Conservation (phyloP, 1,140 invertebrate species). For the Theocolax elegans region DNA sequence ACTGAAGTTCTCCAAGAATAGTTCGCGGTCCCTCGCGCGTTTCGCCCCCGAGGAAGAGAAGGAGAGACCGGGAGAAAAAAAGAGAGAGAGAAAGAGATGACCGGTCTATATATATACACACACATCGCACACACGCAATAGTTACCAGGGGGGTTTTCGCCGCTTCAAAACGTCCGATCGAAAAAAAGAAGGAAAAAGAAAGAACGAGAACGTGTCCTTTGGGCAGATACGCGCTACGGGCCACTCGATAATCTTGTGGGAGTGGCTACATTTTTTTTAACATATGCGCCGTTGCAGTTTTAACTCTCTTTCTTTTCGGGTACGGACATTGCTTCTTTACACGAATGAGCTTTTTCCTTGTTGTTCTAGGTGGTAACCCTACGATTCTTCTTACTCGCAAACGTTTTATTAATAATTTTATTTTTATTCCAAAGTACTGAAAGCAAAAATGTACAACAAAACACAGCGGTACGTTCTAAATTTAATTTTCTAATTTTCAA, state of each 20-base stretch:
- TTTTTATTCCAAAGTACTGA: too few species aligned
- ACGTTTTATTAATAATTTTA: too few species aligned
- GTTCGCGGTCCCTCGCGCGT: constrained; percentile 60
- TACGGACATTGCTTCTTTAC: too few species aligned
- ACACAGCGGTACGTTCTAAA: too few species aligned
- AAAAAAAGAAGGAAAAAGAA: neutral
- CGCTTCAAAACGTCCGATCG: neutral
- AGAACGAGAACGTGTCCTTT: constrained; percentile 15
- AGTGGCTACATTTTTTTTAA: neutral
- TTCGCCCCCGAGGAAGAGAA: constrained; percentile 54
- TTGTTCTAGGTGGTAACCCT: too few species aligned
- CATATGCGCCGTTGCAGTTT: too few species aligned
- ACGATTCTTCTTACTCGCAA: too few species aligned
- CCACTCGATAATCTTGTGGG: neutral
- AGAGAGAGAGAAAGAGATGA: constrained; percentile 1
- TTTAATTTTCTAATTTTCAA: too few species aligned
- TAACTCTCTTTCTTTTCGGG: too few species aligned
- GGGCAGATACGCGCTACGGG: neutral
- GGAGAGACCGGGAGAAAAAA: constrained; percentile 36
- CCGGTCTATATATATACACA: constrained; percentile 15
- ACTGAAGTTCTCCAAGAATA: constrained; percentile 68
- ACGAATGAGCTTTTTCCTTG: too few species aligned
- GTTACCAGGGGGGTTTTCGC: neutral
- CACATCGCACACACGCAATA: constrained; percentile 25
- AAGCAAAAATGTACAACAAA: too few species aligned